Base-by-base conservation (phyloP, 1,140 invertebrate genomes). In the Philaenus spumarius region DNA sequence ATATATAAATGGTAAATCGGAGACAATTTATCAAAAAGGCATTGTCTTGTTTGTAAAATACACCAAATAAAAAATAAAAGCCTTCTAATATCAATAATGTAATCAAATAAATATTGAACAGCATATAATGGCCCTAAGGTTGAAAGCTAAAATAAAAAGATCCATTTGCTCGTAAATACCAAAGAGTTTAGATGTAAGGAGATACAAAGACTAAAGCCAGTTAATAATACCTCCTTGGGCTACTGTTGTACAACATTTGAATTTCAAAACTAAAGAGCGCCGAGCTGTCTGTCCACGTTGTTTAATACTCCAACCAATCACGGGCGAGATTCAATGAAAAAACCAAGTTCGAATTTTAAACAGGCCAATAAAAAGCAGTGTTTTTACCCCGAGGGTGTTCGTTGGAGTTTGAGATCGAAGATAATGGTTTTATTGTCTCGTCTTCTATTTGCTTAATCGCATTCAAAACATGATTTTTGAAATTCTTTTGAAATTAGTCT, bases 341-440 rank as follows among this genome's bases (percentile, higher is more conserved):
- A 53, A 53, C 50, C 50, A 53, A n/a, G 50, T 53, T 53, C 50
- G 50, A 53, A 53, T 53, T 53, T 53, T 53, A 53, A 53, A 39
- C 50, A 53, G 50, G 50, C 24, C 50, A 26, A 53, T 53, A 53
- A 53, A 53, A 53, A 53, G 30, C 30, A 22, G 35, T 30, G 37
- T n/a, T 39, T 30, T 30, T 30, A 30, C 30, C 30, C 50, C 50
- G n/a, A n/a, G 35, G 34, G 50, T 26, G 9, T 14, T n/a, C 22
- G 23, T 14, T 4, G 35, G 19, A 35, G 22, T 53, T 35, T 9
- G n/a, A 14, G 50, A 53, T 53, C 35, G 45, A 14, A 47, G 12
- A 14, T 17, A 53, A 35, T 30, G 26, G 30, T 35, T 53, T 53
- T 53, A 53, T 53, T 53, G 50, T 53, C 50, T 53, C 50, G 50